Percentiles rank a stretch among this genome's conserved stretches.
Evolutionary conservation across 2,113 vertebrate species (phyloP).

Genomic region (Ia io): DNA sequence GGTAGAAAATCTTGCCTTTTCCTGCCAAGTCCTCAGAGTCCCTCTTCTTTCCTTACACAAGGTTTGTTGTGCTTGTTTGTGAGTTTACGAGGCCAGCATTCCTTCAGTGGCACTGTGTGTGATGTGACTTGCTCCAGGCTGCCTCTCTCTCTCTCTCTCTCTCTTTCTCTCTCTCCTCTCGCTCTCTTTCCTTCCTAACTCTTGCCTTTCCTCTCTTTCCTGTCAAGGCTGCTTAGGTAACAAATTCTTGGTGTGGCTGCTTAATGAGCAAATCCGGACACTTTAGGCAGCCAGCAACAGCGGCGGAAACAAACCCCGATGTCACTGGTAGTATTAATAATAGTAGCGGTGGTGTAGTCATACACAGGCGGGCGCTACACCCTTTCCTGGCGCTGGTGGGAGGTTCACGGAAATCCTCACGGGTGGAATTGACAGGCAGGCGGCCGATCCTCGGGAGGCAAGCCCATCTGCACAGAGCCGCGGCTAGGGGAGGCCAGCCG

Average conservation of each 20-base stretch:
- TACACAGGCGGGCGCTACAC: conserved; percentile 69
- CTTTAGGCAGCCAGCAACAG: conserved; percentile 83
- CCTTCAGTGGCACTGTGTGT: conserved; percentile 84
- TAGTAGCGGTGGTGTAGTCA: conserved; percentile 33
- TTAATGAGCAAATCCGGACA: conserved; percentile 88
- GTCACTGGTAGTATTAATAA: background rate
- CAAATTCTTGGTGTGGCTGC: conserved; percentile 86
- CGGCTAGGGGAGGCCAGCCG: conserved; percentile 62
- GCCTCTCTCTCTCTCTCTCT: conserved; percentile 77
- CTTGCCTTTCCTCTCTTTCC: conserved; percentile 72
- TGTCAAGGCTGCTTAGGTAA: conserved; percentile 86
- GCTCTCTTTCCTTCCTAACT: conserved; percentile 73
- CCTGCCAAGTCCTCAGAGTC: conserved; percentile 84
- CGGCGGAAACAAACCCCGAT: conserved; percentile 70
- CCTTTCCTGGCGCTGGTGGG: conserved; percentile 67
- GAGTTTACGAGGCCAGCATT: conserved; percentile 85
- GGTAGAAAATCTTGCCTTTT: conserved; percentile 86
- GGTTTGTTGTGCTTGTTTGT: conserved; percentile 81
- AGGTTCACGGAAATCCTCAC: conserved; percentile 74
- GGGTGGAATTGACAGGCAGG: conserved; percentile 72
- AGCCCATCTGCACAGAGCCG: conserved; percentile 62
- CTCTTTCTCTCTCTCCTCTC: conserved; percentile 68
- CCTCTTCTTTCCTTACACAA: conserved; percentile 82
- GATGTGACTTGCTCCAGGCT: conserved; percentile 86
- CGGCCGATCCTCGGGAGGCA: conserved; percentile 48